Evolutionary conservation across 2,113 vertebrate genomes (phyloP).

Genomic region (Dendrocopos noguchii): DNA sequence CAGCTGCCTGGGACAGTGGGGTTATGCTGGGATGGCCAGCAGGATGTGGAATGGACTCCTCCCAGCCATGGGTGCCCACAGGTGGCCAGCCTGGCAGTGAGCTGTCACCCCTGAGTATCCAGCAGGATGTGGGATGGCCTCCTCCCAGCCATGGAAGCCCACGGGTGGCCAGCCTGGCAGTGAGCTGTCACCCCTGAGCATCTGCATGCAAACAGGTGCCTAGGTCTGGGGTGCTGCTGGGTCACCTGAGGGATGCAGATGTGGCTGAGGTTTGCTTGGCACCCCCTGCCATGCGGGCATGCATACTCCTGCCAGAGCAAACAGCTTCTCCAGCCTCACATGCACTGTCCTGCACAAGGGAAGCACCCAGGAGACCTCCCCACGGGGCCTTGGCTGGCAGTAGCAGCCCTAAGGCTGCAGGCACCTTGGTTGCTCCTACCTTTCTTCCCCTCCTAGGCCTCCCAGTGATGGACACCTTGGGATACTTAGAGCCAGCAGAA

Average conservation of each 20-base stretch:
- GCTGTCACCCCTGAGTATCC: background rate
- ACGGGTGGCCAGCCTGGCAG: fast-evolving
- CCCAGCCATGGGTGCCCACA: fast-evolving
- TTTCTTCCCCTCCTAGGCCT: background rate
- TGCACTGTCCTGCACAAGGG: background rate
- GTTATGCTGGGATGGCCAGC: background rate
- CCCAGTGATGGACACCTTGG: background rate
- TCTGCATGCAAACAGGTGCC: fast-evolving
- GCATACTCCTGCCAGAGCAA: background rate
- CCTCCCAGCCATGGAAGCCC: fast-evolving
- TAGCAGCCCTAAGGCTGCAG: background rate
- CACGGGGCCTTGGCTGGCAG: fast-evolving
- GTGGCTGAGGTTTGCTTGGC: background rate
- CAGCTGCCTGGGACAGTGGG: background rate
- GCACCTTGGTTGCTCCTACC: background rate
- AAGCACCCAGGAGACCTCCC: background rate
- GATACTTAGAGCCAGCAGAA: background rate
- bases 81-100: background rate
- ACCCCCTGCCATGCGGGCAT: background rate
- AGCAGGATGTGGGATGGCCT: background rate
- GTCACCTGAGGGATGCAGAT: background rate
- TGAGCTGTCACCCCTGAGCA: background rate
- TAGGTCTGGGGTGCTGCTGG: background rate
- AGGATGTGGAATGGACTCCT: background rate
- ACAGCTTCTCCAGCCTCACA: background rate